These are phyloP conservation scores for Hucho hucho DNA, from an alignment of 2,113 vertebrate species.

Conservation along the genomic window DNA sequence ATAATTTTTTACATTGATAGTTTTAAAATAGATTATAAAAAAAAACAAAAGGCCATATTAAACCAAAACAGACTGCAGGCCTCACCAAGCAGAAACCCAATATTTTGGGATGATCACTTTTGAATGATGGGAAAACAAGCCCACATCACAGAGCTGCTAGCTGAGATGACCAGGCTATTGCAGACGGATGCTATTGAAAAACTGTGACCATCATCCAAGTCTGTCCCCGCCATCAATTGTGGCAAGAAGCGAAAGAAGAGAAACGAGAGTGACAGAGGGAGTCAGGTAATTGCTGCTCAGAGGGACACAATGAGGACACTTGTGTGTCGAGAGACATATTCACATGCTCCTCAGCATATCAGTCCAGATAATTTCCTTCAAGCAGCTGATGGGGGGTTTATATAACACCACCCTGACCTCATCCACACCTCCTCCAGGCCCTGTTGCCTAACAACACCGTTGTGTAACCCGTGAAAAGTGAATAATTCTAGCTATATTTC, in stretches of 20 bases:
- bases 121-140: no score
- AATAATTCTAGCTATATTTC: not conserved
- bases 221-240: not conserved
- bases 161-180: no score
- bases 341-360: not conserved
- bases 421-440: not conserved
- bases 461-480: not conserved
- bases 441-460: not conserved
- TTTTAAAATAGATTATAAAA: no score
- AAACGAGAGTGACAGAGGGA: slow-evolving; percentile 4
- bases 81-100: no score
- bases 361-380: not conserved
- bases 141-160: no score
- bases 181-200: no score
- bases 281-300: slow-evolving; percentile 24
- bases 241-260: slow-evolving; percentile 5
- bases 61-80: no score
- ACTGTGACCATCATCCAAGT: no score
- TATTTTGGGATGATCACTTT: no score
- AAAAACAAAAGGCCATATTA: no score
- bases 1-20: no score
- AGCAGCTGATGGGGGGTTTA: not conserved
- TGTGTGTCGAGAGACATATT: slow-evolving; percentile 25
- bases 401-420: not conserved
- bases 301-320: slow-evolving; percentile 23